Evolutionary conservation across 92 coral and sea anemone genomes (phyloP).

Genomic region (Porites evermanni): DNA sequence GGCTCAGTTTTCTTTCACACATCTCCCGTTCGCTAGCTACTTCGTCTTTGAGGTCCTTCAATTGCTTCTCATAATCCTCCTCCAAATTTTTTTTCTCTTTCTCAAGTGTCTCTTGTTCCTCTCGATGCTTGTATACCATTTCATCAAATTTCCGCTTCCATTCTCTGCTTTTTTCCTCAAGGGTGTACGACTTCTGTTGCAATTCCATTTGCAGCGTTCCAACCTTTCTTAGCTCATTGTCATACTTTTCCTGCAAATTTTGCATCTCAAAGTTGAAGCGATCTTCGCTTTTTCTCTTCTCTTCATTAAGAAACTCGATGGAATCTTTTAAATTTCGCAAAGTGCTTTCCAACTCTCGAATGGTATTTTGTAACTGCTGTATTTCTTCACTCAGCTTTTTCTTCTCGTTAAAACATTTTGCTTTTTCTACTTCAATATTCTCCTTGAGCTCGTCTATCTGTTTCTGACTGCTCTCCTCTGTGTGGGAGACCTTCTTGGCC

Average conservation of each 20-base stretch:
- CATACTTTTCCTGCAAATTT: slow-evolving; percentile 26
- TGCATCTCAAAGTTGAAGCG: slow-evolving; percentile 11
- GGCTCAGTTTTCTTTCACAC: slow-evolving; percentile 39
- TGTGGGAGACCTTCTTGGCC: slow-evolving; percentile 27
- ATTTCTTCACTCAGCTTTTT: slow-evolving; percentile 15
- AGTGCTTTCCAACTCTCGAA: slow-evolving; percentile 11
- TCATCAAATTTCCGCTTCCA: slow-evolving; percentile 41
- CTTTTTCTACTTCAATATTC: slow-evolving; percentile 11
- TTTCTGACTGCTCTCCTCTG: slow-evolving; percentile 34
- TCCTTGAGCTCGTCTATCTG: slow-evolving; percentile 37
- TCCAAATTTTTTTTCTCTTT: slow-evolving; percentile 14
- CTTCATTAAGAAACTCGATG: slow-evolving; percentile 8
- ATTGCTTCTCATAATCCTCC: slow-evolving; percentile 31
- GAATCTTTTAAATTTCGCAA: slow-evolving; percentile 8
- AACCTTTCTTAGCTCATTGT: slow-evolving; percentile 17
- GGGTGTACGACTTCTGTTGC: slow-evolving; percentile 24
- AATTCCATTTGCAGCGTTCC: slow-evolving; percentile 8
- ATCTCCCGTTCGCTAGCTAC: slow-evolving; percentile 31
- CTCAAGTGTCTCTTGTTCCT: slow-evolving; percentile 19
- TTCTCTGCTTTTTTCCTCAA: slow-evolving; percentile 46
- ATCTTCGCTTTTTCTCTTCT: slow-evolving; percentile 28
- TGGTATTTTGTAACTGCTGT: slow-evolving; percentile 4
- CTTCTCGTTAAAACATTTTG: slow-evolving; percentile 11
- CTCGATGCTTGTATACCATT: slow-evolving; percentile 18
- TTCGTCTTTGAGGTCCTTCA: slow-evolving; percentile 40